These are phyloP conservation scores for Ichneumoninae sp. DNA, from an alignment of 2,888 invertebrate genomes.

Conservation along the genomic window DNA sequence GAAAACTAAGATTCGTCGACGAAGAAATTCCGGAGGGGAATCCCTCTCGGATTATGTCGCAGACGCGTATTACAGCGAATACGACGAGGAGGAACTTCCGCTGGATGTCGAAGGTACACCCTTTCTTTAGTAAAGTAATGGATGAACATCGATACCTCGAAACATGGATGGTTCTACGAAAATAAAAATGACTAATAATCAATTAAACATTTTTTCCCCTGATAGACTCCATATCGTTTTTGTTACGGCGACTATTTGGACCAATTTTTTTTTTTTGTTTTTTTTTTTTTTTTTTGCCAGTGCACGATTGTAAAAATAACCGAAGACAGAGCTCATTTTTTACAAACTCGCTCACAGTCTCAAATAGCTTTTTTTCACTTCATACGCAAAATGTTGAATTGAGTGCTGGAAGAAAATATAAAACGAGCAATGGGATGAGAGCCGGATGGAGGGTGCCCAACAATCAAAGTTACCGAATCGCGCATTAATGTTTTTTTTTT, in stretches of 20 bases:
- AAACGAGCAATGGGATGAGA: not conserved
- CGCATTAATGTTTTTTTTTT: not conserved
- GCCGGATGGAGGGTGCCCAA: not conserved
- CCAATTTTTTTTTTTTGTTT: not conserved
- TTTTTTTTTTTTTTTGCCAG: not conserved
- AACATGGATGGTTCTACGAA: not conserved
- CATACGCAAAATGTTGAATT: not conserved
- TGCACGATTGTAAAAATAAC: not conserved
- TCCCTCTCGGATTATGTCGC: not conserved
- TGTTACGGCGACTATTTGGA: not conserved
- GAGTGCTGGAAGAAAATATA: not conserved
- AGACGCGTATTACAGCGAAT: slow-evolving; percentile 31
- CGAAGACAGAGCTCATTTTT: not conserved
- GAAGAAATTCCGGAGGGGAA: slow-evolving; percentile 35
- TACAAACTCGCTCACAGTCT: not conserved
- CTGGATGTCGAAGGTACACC: slow-evolving; percentile 8
- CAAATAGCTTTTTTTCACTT: not conserved
- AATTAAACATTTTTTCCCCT: too few relatives aligned
- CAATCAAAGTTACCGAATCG: not conserved
- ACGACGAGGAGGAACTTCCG: slow-evolving; percentile 38
- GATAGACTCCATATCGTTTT: not conserved
- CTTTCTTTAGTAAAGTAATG: slow-evolving; percentile 54
- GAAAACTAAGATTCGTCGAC: slow-evolving; percentile 30
- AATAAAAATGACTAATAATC: too few relatives aligned
- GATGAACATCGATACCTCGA: slow-evolving; percentile 18